Base-by-base conservation (phyloP, 2,113 vertebrate species). In the Nerophis ophidion region DNA sequence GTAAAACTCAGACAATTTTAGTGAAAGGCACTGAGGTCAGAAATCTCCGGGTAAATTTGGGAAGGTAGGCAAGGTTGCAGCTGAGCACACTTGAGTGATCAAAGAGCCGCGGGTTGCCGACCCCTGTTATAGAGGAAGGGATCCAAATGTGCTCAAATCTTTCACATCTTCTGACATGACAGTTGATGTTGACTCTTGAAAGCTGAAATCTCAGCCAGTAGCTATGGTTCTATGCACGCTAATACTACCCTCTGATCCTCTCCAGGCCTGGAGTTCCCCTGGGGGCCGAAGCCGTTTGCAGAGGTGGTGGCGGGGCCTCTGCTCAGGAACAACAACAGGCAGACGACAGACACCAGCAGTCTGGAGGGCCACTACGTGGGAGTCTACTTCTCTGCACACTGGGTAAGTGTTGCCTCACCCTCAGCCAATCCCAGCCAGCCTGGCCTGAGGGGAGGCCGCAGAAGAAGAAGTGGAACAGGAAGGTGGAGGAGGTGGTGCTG, bases 201-300 rank as follows among this genome's bases (percentile, higher is more conserved):
- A 8, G 8, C 38, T 40, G 38, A 40, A 10, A 8, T 40, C 1
- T 40, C 38, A 40, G 8, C 0, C 38, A 9, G 38, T 9, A 9
- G 38, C 38, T 40, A n/a, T n/a, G n/a, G n/a, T n/a, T n/a, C n/a
- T n/a, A 1, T 4, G 26, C 26, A 26, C 26, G 40, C 40, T 44
- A 11, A 44, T 44, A 44, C 0, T 44, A 11, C 1, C 35, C 12
- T 49, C 42, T 55, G 14, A 56, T 9, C 2, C 4, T 58, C 49
- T 61, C 47, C 69, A 98, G 97, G 95, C 83, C 86, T 97, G 89
- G 97, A 99, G 89, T 99, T 99, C 79, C 97, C 96, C 0, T 99
- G 97, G 97, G 96, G 95, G n/a, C 94, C 95, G 53, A 98, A 96
- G 84, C 95, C 97, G 44, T 99, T 99, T 87, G 90, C 91, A n/a